These are phyloP conservation scores for Actinemys pallida DNA, from an alignment of 2,113 vertebrate species.

Conservation along the genomic window DNA sequence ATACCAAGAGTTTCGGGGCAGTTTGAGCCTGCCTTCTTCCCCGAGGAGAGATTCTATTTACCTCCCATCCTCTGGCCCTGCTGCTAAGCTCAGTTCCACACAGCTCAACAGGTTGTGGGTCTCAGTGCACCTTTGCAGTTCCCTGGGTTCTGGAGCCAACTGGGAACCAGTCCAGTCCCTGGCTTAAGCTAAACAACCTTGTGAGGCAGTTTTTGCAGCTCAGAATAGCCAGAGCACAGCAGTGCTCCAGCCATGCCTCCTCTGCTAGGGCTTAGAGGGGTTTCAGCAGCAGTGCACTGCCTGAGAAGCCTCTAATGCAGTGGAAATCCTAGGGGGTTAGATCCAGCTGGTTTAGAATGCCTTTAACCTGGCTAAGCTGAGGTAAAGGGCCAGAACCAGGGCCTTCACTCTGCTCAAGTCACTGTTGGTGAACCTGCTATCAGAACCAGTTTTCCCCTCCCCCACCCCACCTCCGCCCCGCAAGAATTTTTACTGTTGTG, in stretches of 20 bases:
- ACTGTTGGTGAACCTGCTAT: background rate
- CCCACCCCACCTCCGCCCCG: no score
- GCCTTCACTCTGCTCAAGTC: background rate
- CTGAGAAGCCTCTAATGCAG: background rate
- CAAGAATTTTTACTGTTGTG: background rate
- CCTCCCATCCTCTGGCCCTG: background rate
- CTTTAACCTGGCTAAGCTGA: background rate
- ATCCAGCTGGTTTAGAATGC: background rate
- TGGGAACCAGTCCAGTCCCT: background rate
- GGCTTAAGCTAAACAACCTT: background rate
- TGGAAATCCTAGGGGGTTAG: background rate
- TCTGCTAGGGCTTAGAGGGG: background rate
- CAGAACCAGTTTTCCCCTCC: background rate
- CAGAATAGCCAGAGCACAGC: background rate
- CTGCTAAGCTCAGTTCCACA: background rate
- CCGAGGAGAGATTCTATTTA: fast-evolving
- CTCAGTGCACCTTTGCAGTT: background rate
- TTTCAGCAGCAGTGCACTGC: background rate
- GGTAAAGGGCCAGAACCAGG: background rate
- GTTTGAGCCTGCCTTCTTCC: background rate
- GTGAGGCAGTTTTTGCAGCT: background rate
- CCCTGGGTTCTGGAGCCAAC: background rate
- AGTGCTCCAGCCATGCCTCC: background rate
- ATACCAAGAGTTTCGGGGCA: background rate
- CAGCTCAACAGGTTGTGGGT: background rate